Evolutionary conservation across 2,888 invertebrate genomes (phyloP), one percentile per base, ranked within the genome.

Genomic region (Apamea sordens): DNA sequence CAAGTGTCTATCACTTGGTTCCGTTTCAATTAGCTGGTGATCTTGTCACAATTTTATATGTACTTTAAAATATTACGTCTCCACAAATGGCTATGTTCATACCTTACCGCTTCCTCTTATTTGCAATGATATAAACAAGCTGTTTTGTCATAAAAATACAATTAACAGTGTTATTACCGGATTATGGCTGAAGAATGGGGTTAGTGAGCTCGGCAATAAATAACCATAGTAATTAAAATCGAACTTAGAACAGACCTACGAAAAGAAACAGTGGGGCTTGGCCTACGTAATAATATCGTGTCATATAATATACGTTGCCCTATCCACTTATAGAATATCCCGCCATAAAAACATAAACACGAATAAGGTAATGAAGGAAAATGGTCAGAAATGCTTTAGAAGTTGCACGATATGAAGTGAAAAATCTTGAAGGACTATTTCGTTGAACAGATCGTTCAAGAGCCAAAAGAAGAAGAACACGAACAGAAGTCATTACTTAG

Each of bases 121-220:
- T 73, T 65, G 28, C 28, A 81, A 64, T 64, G 56, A 72, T 69
- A 56, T 56, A 56, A 64, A 81, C 82, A 47, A 81, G 53, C 32
- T 47, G 36, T 72, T 24, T 47, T 64, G 64, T 28, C 64, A 64
- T 81, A 56, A 81, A 80, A 56, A 56, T 56, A 28, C 32, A 63
- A 53, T 44, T 69, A 50, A 53, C 24, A 65, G 47, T 59, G 59
- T 80, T 79, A 47, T 56, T 79, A 41, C 56, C 56, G 18, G 18
- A 61, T 80, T 61, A 78, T 61, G 70, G 7, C 21, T 15, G 50
- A 13, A 53, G 4, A 78, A 63, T 63, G 32, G 41, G 81, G 81
- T 80, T 53, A 71, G 71, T 32, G 50, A 71, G 78, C 50, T 81
- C 50, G 63, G 41, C 32, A 78, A 53, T 56, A 53, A 32, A 41